These are phyloP conservation scores for Neoniphon sammara DNA, from an alignment of 2,797 vertebrate genomes.

Conservation along the genomic window DNA sequence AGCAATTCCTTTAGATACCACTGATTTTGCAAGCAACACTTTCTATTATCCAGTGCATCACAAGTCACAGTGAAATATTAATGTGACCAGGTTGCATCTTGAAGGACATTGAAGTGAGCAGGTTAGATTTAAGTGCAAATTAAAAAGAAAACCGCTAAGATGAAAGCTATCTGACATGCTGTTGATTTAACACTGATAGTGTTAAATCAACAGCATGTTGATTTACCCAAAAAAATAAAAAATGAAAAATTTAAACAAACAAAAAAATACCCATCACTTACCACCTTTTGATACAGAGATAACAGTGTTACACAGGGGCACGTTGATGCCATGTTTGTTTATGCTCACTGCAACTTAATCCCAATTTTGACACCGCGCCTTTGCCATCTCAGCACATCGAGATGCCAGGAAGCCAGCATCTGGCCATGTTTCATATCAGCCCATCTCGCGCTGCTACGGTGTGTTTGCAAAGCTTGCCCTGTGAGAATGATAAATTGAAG, in stretches of 20 bases:
- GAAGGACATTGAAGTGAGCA: not conserved
- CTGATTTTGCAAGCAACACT: not conserved
- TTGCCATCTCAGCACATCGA: conserved; percentile 54
- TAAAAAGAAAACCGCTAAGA: not conserved
- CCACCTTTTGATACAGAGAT: conserved; percentile 24
- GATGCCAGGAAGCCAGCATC: conserved; percentile 33
- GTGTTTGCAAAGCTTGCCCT: conserved; percentile 75
- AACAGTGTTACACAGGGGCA: conserved; percentile 5
- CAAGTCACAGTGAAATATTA: not conserved
- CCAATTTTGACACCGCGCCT: conserved; percentile 50
- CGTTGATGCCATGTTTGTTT: conserved; percentile 44
- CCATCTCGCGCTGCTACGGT: conserved; percentile 60
- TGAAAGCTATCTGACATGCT: not conserved
- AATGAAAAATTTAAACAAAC: no score
- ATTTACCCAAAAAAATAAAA: no score
- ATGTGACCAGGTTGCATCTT: not conserved
- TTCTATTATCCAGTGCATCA: not conserved
- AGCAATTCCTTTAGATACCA: not conserved
- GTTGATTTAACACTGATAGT: not conserved
- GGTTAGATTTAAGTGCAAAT: conserved; percentile 1
- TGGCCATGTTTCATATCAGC: conserved; percentile 68
- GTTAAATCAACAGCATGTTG: no score
- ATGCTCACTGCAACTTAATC: conserved; percentile 59
- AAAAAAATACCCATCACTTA: not conserved
- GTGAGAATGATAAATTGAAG: conserved; percentile 83